Evolutionary conservation across 92 coral and sea anemone genomes (phyloP).

Genomic region (Bergia puertoricense): DNA sequence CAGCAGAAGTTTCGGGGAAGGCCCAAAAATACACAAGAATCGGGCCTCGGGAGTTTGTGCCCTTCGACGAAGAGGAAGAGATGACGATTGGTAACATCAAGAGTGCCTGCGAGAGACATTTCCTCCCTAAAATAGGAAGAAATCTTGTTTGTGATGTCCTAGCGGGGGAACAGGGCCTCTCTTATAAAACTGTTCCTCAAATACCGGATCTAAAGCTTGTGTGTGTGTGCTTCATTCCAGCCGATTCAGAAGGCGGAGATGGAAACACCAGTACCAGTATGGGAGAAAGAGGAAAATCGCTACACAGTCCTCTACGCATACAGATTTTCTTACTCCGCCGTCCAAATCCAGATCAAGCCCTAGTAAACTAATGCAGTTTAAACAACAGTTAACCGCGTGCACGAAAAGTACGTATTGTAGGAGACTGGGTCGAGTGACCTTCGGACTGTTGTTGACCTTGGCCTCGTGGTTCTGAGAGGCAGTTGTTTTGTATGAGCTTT

Average conservation of each 20-base stretch:
- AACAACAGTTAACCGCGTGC: neutral
- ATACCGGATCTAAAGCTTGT: too few relatives aligned
- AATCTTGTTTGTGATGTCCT: constrained; percentile 13
- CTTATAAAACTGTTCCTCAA: too few relatives aligned
- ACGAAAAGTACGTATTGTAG: neutral
- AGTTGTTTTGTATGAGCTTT: too few relatives aligned
- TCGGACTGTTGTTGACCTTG: too few relatives aligned
- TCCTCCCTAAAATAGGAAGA: constrained; percentile 19
- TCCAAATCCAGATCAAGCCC: constrained; percentile 2
- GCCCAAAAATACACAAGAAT: constrained; percentile 40
- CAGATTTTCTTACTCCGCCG: neutral
- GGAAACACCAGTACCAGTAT: neutral
- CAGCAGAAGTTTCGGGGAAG: constrained; percentile 41
- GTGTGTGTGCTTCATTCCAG: too few relatives aligned
- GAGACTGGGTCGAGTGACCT: too few relatives aligned
- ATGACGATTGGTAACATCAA: constrained; percentile 41
- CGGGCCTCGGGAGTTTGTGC: constrained; percentile 37
- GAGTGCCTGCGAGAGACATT: constrained; percentile 43
- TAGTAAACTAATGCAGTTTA: neutral
- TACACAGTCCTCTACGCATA: constrained; percentile 4
- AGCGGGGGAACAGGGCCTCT: constrained; percentile 22
- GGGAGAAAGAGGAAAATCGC: neutral
- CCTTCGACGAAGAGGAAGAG: constrained; percentile 34
- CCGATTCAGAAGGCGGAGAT: constrained; percentile 27
- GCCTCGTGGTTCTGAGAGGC: too few relatives aligned